Evolutionary conservation across 1,140 invertebrate genomes (phyloP).

Genomic region (Tenebrio molitor): DNA sequence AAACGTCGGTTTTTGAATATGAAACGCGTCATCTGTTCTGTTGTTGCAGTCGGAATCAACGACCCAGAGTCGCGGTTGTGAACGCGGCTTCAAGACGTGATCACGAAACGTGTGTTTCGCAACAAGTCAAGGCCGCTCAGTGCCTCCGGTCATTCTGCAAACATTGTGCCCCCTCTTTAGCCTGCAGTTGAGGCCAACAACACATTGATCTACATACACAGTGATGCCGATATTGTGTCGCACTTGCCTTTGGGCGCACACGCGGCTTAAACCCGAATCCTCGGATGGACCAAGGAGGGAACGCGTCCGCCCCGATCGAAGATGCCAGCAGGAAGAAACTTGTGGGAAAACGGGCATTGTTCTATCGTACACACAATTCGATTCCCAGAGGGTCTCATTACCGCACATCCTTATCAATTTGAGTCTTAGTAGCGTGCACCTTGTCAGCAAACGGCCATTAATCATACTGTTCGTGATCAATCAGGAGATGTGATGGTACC

Average conservation of each 20-base stretch:
- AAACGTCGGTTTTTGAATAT: constrained; percentile 8
- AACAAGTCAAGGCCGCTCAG: constrained; percentile 58
- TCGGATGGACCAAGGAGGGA: not conserved
- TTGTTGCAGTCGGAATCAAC: constrained; percentile 18
- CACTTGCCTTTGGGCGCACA: constrained; percentile 14
- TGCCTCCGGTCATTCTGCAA: constrained; percentile 55
- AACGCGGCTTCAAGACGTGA: constrained; percentile 28
- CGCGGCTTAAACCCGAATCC: constrained; percentile 8
- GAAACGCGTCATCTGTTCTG: constrained; percentile 21
- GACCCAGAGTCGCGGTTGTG: constrained; percentile 21
- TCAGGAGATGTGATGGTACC: not conserved
- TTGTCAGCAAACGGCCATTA: not conserved
- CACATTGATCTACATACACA: constrained; percentile 56
- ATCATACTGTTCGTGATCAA: not conserved
- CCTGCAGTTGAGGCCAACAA: constrained; percentile 49
- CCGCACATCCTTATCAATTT: not conserved
- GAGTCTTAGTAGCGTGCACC: not conserved
- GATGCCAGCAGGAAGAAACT: too few species aligned
- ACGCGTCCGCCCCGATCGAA: too few species aligned
- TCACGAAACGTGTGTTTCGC: constrained; percentile 39
- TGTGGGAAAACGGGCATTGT: too few species aligned
- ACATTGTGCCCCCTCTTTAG: constrained; percentile 29
- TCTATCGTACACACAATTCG: too few species aligned
- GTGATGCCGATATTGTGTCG: constrained; percentile 42
- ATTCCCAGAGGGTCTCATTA: constrained; percentile 3